Percentiles rank a stretch among this genome's conserved stretches.
Evolutionary conservation across 2,888 invertebrate species (phyloP).

Genomic region (Leucania comma): DNA sequence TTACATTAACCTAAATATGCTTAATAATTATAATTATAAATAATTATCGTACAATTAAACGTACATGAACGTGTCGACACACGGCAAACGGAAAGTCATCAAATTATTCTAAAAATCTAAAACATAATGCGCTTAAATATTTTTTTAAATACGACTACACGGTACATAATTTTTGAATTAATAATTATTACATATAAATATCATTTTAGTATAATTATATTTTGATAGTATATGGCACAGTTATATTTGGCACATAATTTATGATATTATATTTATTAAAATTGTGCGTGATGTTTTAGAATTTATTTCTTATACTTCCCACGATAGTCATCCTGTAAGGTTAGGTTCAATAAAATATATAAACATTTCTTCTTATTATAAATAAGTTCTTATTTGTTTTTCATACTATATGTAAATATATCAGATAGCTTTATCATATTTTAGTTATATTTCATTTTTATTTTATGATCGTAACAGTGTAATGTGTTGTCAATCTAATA

Average conservation of each 20-base stretch:
- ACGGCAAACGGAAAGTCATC: slow-evolving; percentile 79
- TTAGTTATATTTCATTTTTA: neutral
- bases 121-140: slow-evolving; percentile 59
- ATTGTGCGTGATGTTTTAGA: slow-evolving; percentile 75
- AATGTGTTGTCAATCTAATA: neutral
- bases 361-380: neutral
- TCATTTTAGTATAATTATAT: slow-evolving; percentile 50
- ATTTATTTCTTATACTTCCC: slow-evolving; percentile 58
- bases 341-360: slow-evolving; percentile 29
- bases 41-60: slow-evolving; percentile 82
- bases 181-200: slow-evolving; percentile 54
- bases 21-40: slow-evolving; percentile 63
- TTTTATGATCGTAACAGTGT: neutral
- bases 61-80: slow-evolving; percentile 89
- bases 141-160: slow-evolving; percentile 60
- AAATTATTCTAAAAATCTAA: slow-evolving; percentile 72
- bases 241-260: slow-evolving; percentile 67
- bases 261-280: slow-evolving; percentile 46
- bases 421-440: neutral
- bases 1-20: slow-evolving; percentile 57
- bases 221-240: slow-evolving; percentile 59
- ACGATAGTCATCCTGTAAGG: slow-evolving; percentile 41
- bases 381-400: neutral
- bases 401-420: neutral
- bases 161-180: slow-evolving; percentile 49